A percentile compares a stretch with the other conserved stretches of the same genome.
These are phyloP conservation scores for Agelastica alni DNA, from an alignment of 2,888 invertebrate species.

Conservation along the genomic window DNA sequence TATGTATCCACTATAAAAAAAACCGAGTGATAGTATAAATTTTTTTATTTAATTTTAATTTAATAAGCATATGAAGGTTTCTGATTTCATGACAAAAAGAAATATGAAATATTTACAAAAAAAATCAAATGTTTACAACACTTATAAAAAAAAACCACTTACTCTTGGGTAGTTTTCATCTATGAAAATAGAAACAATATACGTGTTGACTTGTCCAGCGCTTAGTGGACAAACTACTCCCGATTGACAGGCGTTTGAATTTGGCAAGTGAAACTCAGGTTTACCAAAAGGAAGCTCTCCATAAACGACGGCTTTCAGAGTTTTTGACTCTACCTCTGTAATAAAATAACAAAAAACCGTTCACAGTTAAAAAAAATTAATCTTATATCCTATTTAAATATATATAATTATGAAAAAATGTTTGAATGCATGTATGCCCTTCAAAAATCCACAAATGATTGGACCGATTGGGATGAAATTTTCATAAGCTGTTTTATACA, in stretches of 20 bases:
- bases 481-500: too few species aligned
- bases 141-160: too few species aligned
- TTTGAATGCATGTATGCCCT: too few species aligned
- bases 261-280: slow-evolving; percentile 73
- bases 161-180: slow-evolving; percentile 72
- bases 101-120: not conserved
- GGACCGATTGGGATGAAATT: too few species aligned
- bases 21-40: too few species aligned
- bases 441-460: too few species aligned
- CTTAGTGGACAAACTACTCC: slow-evolving; percentile 74
- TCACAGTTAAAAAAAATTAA: too few species aligned
- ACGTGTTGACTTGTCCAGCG: slow-evolving; percentile 58
- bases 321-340: slow-evolving; percentile 59
- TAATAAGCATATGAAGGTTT: not conserved
- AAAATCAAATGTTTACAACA: not conserved
- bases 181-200: slow-evolving; percentile 63
- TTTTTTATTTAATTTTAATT: not conserved
- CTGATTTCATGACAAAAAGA: not conserved
- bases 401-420: too few species aligned
- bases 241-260: slow-evolving; percentile 74
- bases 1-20: too few species aligned
- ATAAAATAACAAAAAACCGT: slow-evolving; percentile 14
- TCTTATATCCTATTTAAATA: too few species aligned
- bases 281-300: slow-evolving; percentile 75
- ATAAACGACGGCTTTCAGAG: slow-evolving; percentile 71